Evolutionary conservation across 1,140 invertebrate genomes (phyloP), one percentile per base, ranked within the genome.

Genomic region (Magallana gigas): DNA sequence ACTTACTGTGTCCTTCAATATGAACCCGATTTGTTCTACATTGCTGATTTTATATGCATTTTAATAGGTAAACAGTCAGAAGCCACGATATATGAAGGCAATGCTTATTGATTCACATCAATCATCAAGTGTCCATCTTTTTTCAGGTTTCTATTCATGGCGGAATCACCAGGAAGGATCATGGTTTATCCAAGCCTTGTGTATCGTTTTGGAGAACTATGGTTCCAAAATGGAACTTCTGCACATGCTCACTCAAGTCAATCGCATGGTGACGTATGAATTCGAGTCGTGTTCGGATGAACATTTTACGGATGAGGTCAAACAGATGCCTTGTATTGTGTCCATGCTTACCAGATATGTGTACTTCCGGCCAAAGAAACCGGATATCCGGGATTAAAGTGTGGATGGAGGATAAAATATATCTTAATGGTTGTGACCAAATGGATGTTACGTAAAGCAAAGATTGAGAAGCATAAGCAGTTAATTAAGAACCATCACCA

Each of bases 141-240:
- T 56, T 81, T 84, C 89, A 94, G 94, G 97, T 90, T 97, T 96
- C 94, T 99, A 97, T 94, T 99, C 98, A 0, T 99, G 98, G 98
- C 96, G 98, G 85, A 99, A 99, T 93, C 98, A 98, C 29, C 97
- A 97, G 56, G 95, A 94, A 62, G 94, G 95, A 16, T 99, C 98
- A 0, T 99, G 98, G 98, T 99, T 98, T 92, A 97, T 99, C 95
- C 98, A 99, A 95, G 97, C 98, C 6, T 95, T 99, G 5, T 98
- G 97, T 93, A 95, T 96, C 14, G 97, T 98, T 91, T 94, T 99
- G 96, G 87, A 96, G 94, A 96, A 96, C 91, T 92, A 92, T 86
- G 93, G 92, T 8, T 96, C 88, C 56, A 96, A 97, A 59, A 96
- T 97, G 91, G 98, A 99, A 93, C 95, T 99, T 12, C 94, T 99